phyloP scores from a whole-genome alignment of 2,113 vertebrate species.

The Mesitornis unicolor region DNA sequence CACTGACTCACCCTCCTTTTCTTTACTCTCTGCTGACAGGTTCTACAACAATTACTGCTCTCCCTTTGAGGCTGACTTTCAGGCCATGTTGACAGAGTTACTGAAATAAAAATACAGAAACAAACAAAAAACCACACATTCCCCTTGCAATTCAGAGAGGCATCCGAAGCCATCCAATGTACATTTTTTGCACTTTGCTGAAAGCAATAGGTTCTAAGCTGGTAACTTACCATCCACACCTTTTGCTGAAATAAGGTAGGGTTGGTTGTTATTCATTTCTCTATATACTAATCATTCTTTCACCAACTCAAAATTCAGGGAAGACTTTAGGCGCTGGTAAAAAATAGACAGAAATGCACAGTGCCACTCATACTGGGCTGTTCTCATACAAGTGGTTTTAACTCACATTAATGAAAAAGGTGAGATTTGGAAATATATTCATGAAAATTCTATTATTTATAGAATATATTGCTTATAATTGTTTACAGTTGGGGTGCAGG shows the following conservation, averaged over 20 bases:
- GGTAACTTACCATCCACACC: accelerated
- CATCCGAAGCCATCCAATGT: neutral
- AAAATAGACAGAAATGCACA: neutral
- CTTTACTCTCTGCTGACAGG: neutral
- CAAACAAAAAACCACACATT: neutral
- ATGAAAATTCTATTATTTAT: neutral
- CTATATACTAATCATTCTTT: neutral
- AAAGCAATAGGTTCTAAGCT: neutral
- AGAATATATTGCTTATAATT: neutral
- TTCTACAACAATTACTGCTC: neutral
- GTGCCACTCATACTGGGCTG: neutral
- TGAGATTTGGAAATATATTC: neutral
- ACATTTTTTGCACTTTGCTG: neutral
- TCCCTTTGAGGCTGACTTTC: neutral
- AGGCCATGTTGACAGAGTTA: neutral
- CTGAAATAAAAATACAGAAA: neutral
- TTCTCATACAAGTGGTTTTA: neutral
- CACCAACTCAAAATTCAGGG: neutral
- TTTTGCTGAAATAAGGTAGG: neutral
- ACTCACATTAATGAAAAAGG: neutral
- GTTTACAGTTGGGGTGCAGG: neutral
- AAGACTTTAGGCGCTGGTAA: neutral
- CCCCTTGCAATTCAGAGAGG: neutral
- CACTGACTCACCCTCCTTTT: neutral
- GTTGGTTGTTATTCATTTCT: neutral